Conservation (phyloP, 2,113 vertebrate species). For the Gavialis gangeticus region DNA sequence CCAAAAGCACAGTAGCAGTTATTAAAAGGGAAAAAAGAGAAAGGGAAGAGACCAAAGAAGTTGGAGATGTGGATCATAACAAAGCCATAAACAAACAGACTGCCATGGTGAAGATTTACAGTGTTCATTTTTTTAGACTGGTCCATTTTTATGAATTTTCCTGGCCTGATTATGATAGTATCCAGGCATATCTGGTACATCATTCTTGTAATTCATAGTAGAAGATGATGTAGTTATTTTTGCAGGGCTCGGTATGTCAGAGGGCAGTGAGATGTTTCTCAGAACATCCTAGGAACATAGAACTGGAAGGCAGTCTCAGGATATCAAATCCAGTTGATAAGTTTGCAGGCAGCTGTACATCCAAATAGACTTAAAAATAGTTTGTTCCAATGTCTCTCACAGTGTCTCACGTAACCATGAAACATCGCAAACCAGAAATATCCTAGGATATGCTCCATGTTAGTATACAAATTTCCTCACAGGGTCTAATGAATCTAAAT, state of each 20-base stretch:
- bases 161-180: background rate
- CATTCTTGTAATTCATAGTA: accelerated
- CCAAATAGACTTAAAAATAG: too few relatives aligned
- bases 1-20: background rate
- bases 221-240: background rate
- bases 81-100: background rate
- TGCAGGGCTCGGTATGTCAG: background rate
- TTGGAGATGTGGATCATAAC: background rate
- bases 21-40: background rate
- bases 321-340: too few relatives aligned
- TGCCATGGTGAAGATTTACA: background rate
- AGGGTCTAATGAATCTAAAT: too few relatives aligned
- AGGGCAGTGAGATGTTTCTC: background rate
- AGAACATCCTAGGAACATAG: too few relatives aligned
- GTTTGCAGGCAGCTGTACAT: too few relatives aligned
- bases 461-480: too few relatives aligned
- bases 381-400: too few relatives aligned
- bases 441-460: too few relatives aligned
- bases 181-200: background rate
- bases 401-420: too few relatives aligned
- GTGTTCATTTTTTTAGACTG: background rate
- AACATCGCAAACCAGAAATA: too few relatives aligned
- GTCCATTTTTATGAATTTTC: background rate
- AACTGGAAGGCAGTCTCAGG: too few relatives aligned
- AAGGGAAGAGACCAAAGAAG: background rate